Base-by-base conservation (phyloP, 2,888 invertebrate genomes). In the Sthenelais limicola region DNA sequence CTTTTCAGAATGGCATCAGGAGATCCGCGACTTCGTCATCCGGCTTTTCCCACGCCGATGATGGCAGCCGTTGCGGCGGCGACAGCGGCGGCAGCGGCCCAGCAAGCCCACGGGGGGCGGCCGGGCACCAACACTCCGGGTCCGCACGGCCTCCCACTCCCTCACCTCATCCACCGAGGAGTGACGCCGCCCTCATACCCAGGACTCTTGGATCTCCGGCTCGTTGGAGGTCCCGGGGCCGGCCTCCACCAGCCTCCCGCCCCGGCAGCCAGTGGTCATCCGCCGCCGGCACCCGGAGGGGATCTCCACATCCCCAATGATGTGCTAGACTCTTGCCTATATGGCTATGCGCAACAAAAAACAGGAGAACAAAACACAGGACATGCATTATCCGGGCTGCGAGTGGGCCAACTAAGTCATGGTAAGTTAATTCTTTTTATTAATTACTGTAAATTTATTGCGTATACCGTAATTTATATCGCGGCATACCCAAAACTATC, bases 311-410 rank as follows among this genome's bases (percentile, higher is more conserved):
- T 62, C 38, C 35, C 62, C 9, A 43, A 35, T 73, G 83, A 82
- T 35, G 85, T 85, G 49, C 75, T 86, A 24, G 86, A 86, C 76
- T 82, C 83, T 79, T 82, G 83, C 3, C 77, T 86, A 30, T 86
- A 84, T 73, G 86, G 85, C 0, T 85, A 84, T 72, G 82, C 83
- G 18, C 62, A 62, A 18, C 56, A n/a, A 52, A 79, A 79, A 38
- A 79, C 75, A 26, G 76, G 77, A n/a, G 79, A 78, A 21, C 77
- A 78, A 66, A 77, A 74, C n/a, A 81, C 80, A 5, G 82, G 83
- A 30, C 85, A 85, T 72, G 86, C 85, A 2, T 75, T 85, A 32
- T 85, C 86, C 0, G 84, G 85, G 9, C 79, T 86, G 5, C 77
- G 82, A 52, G 80, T 83, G 0, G 81, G 81, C 5, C 80, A 84